These are phyloP conservation scores for Gibbula magus DNA, from an alignment of 2,888 invertebrate species.

Conservation along the genomic window DNA sequence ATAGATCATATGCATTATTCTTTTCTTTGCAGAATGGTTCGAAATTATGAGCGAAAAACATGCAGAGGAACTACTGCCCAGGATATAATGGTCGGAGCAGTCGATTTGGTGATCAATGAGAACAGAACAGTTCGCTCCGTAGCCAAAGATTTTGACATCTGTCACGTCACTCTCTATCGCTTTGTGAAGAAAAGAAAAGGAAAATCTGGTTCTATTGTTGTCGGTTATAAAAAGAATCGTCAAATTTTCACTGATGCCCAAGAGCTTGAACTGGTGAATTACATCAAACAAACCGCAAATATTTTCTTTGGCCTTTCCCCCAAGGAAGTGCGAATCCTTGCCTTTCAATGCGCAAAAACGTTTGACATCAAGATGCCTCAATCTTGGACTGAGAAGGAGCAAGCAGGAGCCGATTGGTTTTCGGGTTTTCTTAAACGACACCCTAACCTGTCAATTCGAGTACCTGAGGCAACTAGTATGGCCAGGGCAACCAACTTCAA, in stretches of 20 bases:
- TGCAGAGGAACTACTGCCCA: no score
- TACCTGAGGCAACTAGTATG: conserved; percentile 36
- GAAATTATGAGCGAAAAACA: no score
- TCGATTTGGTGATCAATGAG: no score
- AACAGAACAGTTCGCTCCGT: no score
- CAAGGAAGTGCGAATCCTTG: conserved; percentile 27
- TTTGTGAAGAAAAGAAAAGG: no score
- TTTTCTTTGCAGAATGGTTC: no score
- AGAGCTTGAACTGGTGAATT: conserved; percentile 15
- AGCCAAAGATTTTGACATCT: no score
- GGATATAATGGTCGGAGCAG: no score
- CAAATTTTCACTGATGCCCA: conserved; percentile 28
- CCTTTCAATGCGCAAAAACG: conserved; percentile 30
- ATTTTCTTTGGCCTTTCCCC: conserved; percentile 28
- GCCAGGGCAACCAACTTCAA: conserved; percentile 44
- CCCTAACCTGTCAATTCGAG: conserved; percentile 30
- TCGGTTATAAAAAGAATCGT: not conserved
- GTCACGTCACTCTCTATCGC: no score
- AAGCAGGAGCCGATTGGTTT: conserved; percentile 35
- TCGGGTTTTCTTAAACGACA: conserved; percentile 36
- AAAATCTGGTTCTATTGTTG: no score
- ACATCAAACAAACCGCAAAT: conserved; percentile 26
- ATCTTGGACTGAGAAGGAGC: conserved; percentile 18
- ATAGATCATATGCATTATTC: no score
- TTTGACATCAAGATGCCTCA: conserved; percentile 20